These are phyloP conservation scores for Sphinx pinastri DNA, from an alignment of 2,888 invertebrate species.

Conservation along the genomic window DNA sequence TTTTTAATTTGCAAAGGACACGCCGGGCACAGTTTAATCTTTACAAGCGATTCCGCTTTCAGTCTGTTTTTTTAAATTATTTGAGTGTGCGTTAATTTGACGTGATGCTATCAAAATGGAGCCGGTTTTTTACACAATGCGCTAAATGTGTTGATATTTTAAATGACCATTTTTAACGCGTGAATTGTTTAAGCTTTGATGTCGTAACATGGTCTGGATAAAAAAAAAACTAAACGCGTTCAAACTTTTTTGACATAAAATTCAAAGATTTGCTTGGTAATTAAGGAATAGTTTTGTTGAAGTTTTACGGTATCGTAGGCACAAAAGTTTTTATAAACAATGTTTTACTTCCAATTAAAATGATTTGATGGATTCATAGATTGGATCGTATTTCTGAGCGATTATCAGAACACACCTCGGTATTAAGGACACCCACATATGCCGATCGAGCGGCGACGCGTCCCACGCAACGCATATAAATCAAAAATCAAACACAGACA, in stretches of 20 bases:
- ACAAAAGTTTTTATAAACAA: neutral
- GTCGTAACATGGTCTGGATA: neutral
- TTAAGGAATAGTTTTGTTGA: too few relatives aligned
- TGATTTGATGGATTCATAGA: neutral
- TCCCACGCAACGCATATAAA: conserved; percentile 61
- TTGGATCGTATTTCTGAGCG: conserved; percentile 8
- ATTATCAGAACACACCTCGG: conserved; percentile 9
- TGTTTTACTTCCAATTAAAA: neutral
- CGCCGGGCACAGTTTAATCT: conserved; percentile 41
- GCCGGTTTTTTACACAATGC: conserved; percentile 9
- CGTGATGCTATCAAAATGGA: conserved; percentile 17
- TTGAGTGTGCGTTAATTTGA: conserved; percentile 26
- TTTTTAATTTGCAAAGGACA: conserved; percentile 62
- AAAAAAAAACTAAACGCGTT: neutral
- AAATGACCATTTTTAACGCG: neutral
- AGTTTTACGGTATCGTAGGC: too few relatives aligned
- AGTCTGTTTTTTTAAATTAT: conserved; percentile 22
- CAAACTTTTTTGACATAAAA: neutral
- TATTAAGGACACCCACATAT: conserved; percentile 45
- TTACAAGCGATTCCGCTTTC: conserved; percentile 34
- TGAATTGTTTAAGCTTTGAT: neutral
- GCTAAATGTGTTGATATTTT: conserved; percentile 8
- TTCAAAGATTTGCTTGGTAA: too few relatives aligned
- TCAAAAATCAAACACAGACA: conserved; percentile 72
- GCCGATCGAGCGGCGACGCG: conserved; percentile 59